Percentiles rank a stretch among this genome's conserved stretches.
These are phyloP conservation scores for Drosophila niveifrons DNA, from an alignment of 2,888 invertebrate species.

Conservation along the genomic window DNA sequence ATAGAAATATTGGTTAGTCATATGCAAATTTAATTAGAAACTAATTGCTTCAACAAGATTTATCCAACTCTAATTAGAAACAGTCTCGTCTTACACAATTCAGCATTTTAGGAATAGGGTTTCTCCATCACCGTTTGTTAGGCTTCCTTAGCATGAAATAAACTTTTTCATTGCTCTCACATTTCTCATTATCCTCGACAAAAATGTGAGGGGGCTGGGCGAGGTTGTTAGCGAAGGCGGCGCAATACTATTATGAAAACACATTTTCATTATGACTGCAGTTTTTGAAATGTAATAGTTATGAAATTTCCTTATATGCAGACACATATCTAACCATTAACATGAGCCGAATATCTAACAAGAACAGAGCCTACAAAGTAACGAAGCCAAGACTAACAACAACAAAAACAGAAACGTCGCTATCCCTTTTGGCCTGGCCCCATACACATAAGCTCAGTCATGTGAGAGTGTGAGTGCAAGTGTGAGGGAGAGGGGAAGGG, in stretches of 20 bases:
- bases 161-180: slow-evolving; percentile 17
- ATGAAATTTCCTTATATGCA: slow-evolving; percentile 54
- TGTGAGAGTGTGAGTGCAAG: slow-evolving; percentile 30
- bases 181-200: slow-evolving; percentile 36
- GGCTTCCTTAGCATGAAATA: slow-evolving; percentile 28
- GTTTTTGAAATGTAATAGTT: slow-evolving; percentile 58
- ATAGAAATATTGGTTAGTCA: too few species aligned
- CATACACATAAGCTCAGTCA: slow-evolving; percentile 30
- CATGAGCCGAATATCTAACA: slow-evolving; percentile 32
- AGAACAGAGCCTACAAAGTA: slow-evolving; percentile 21
- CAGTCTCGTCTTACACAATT: background rate
- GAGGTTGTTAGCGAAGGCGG: slow-evolving; percentile 7
- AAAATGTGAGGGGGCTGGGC: background rate
- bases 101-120: slow-evolving; percentile 2
- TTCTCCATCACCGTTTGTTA: slow-evolving; percentile 22
- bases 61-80: slow-evolving; percentile 11
- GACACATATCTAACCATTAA: slow-evolving; percentile 59
- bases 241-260: slow-evolving; percentile 22
- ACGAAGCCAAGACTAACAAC: slow-evolving; percentile 36
- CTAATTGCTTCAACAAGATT: background rate
- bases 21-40: background rate
- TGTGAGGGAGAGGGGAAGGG: slow-evolving; percentile 26
- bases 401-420: slow-evolving; percentile 23
- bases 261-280: slow-evolving; percentile 32
- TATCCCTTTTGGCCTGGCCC: slow-evolving; percentile 43